Conservation (phyloP, 1,140 invertebrate genomes). For the Chymomyza costata region DNA sequence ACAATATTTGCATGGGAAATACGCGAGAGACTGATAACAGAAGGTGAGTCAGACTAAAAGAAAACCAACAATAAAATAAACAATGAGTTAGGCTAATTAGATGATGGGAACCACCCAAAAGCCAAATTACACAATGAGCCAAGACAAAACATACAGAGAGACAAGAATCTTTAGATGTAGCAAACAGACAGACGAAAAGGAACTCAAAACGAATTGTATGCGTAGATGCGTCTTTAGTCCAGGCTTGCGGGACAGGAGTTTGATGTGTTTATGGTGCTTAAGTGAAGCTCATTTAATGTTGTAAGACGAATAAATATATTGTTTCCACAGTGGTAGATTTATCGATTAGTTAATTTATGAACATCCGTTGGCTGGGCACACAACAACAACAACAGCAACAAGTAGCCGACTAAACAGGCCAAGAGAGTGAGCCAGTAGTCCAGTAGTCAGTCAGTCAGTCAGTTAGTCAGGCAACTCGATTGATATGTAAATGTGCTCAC, state of each 20-base stretch:
- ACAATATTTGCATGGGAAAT: slow-evolving; percentile 99
- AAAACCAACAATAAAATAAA: slow-evolving; percentile 4
- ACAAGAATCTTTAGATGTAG: neutral
- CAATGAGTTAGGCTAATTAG: slow-evolving; percentile 52
- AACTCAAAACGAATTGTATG: neutral
- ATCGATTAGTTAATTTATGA: slow-evolving; percentile 75
- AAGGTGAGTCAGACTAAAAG: slow-evolving; percentile 83
- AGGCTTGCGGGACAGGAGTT: slow-evolving; percentile 4
- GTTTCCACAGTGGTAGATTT: slow-evolving; percentile 55
- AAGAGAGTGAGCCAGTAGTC: slow-evolving; percentile 2
- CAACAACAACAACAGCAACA: too few species aligned
- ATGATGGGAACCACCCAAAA: slow-evolving; percentile 67
- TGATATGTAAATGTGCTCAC: slow-evolving; percentile 73
- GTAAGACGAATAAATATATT: slow-evolving; percentile 41
- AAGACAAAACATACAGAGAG: slow-evolving; percentile 3
- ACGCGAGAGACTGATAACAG: slow-evolving; percentile 92
- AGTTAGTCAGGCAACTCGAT: slow-evolving; percentile 39
- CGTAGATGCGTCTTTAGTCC: slow-evolving; percentile 6
- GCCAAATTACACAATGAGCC: slow-evolving; percentile 49
- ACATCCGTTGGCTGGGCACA: slow-evolving; percentile 58
- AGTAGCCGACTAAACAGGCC: too few species aligned
- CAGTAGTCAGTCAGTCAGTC: neutral
- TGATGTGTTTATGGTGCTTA: slow-evolving; percentile 64
- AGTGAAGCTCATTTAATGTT: slow-evolving; percentile 48
- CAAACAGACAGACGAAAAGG: too few species aligned